Percentiles rank a stretch among this genome's conserved stretches.
Evolutionary conservation across 2,113 vertebrate species (phyloP).

Genomic region (Dolichotis patagonum): DNA sequence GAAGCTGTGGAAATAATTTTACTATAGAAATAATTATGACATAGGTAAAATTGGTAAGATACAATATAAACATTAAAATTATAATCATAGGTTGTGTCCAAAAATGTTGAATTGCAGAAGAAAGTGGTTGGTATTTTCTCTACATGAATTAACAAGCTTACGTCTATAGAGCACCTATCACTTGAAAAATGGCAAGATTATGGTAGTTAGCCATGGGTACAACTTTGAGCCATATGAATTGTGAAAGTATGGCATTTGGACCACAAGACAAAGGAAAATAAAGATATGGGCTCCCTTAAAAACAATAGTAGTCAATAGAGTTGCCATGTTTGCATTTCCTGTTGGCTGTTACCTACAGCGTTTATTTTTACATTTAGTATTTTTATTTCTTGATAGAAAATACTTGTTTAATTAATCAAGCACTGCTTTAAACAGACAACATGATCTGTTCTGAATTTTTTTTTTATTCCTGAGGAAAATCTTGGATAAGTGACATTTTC

Average conservation of each 20-base stretch:
- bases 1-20: background rate
- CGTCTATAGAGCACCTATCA: background rate
- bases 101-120: background rate
- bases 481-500: slow-evolving; percentile 73
- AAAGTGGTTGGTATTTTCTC: background rate
- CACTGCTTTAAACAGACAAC: slow-evolving; percentile 65
- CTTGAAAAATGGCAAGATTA: slow-evolving; percentile 18
- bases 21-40: background rate
- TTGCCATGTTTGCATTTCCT: slow-evolving; percentile 5
- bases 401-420: slow-evolving; percentile 75
- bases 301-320: background rate
- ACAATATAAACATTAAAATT: background rate
- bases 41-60: background rate
- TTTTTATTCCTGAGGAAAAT: slow-evolving; percentile 66
- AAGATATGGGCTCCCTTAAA: background rate
- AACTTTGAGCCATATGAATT: background rate
- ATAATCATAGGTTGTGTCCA: background rate
- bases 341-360: slow-evolving; percentile 18
- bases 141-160: background rate
- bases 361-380: slow-evolving; percentile 59
- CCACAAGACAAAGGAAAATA: background rate
- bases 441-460: slow-evolving; percentile 72
- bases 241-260: background rate
- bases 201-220: background rate
- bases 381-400: slow-evolving; percentile 63